phyloP scores from a whole-genome alignment of 2,797 vertebrate genomes.

The Macroramphosus scolopax region DNA sequence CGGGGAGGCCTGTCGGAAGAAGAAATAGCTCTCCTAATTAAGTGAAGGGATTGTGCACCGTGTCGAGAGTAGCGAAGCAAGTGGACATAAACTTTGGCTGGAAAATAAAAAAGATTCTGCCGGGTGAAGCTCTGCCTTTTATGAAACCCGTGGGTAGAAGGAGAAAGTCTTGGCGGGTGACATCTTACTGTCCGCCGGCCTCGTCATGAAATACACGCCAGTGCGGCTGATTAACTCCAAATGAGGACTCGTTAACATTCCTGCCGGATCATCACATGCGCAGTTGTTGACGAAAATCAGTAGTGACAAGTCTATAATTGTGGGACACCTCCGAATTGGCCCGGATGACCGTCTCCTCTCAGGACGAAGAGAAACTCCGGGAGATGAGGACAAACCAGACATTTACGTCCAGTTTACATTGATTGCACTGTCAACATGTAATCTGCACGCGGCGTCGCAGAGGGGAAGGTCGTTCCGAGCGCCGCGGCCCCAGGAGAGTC shows the following conservation, averaged over 20 bases:
- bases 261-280: constrained; percentile 63
- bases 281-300: constrained; percentile 73
- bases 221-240: constrained; percentile 67
- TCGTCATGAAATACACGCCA: constrained; percentile 13
- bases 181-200: too few species aligned
- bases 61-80: constrained; percentile 39
- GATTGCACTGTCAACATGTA: too few species aligned
- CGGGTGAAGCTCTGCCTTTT: constrained; percentile 46
- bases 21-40: constrained; percentile 71
- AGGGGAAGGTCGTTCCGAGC: constrained; percentile 35
- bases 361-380: too few species aligned
- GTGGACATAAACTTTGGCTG: constrained; percentile 58
- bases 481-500: constrained; percentile 26
- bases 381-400: too few species aligned
- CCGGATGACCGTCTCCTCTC: constrained; percentile 53
- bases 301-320: constrained; percentile 73
- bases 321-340: constrained; percentile 60
- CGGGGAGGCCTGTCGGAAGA: constrained; percentile 55
- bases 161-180: too few species aligned
- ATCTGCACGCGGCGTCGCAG: neutral
- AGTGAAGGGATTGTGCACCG: constrained; percentile 45
- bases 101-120: constrained; percentile 54
- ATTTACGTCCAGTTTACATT: too few species aligned
- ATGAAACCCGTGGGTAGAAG: constrained; percentile 32
- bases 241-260: constrained; percentile 68